Base-by-base conservation (phyloP, 1,140 invertebrate genomes). In the Grapholita molesta region DNA sequence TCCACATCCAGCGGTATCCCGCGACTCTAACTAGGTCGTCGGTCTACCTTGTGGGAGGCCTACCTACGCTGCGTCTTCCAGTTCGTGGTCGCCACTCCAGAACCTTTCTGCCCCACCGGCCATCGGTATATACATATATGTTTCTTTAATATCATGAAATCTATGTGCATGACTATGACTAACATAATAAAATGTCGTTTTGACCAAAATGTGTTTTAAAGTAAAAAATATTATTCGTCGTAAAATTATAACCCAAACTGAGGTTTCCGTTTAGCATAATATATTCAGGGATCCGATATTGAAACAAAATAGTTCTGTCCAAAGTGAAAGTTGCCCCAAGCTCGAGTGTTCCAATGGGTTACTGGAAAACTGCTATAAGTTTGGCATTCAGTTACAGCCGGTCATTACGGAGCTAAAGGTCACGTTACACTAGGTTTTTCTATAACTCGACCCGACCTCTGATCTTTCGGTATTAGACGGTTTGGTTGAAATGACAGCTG, bases 231-330 rank as follows among this genome's bases (percentile, higher is more conserved):
- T 68, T 71, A 67, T 67, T 21, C 25, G 15, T 25, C n/a, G 5
- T 61, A 61, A 61, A 68, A 65, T 69, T 69, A 67, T 70, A 73
- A 75, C 70, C n/a, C 74, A 70, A 70, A 70, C 76, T 68, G 70
- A 68, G 74, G 74, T 70, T 67, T 69, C 55, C 72, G 73, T 52
- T 82, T 79, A 79, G 71, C 79, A 82, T 82, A 79, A 82, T 82
- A 71, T 82, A 82, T 82, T 79, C 79, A 79, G 77, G 79, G 79
- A 82, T 78, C 74, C 75, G 72, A 79, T 81, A 81, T 69, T 81
- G 73, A 75, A 76, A 76, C 73, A 72, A 76, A 77, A 79, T 74
- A 73, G 71, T 70, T 71, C 69, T 68, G 72, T 79, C 76, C 71
- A 70, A 71, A 73, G 66, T 65, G 70, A 76, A 77, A 77, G 53